phyloP scores from a whole-genome alignment of 2,888 invertebrate species.

The Catocala sponsa region DNA sequence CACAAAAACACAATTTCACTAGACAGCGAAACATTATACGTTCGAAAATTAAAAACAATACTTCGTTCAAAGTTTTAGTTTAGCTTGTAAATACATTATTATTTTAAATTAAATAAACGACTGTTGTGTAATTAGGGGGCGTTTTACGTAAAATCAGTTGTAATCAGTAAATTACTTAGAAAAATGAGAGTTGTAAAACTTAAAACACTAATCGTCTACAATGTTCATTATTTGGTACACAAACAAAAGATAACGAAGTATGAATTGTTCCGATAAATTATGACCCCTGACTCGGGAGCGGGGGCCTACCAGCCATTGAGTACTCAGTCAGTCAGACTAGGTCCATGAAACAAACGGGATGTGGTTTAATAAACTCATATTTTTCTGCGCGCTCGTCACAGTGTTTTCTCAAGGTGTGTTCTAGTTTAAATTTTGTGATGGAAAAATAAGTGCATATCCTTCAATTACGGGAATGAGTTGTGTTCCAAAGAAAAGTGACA shows the following conservation, averaged over 20 bases:
- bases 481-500: background rate
- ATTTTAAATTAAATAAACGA: no score
- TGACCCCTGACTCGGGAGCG: constrained; percentile 58
- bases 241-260: constrained; percentile 54
- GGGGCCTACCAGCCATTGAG: constrained; percentile 36
- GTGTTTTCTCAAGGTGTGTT: constrained; percentile 42
- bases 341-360: constrained; percentile 31
- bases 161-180: no score
- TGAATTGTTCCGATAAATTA: constrained; percentile 52
- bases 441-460: background rate
- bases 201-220: constrained; percentile 10
- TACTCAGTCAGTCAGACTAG: constrained; percentile 31
- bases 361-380: constrained; percentile 41
- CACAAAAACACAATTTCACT: no score
- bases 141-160: no score
- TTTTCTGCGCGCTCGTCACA: constrained; percentile 26
- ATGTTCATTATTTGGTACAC: constrained; percentile 29
- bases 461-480: background rate
- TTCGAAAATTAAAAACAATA: no score
- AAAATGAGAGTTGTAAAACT: no score
- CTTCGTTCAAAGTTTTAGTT: no score
- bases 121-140: no score
- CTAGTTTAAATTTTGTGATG: constrained; percentile 2
- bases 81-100: no score
- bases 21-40: no score